Base-by-base conservation (phyloP, 2,888 invertebrate genomes). In the Saturnia japonica region DNA sequence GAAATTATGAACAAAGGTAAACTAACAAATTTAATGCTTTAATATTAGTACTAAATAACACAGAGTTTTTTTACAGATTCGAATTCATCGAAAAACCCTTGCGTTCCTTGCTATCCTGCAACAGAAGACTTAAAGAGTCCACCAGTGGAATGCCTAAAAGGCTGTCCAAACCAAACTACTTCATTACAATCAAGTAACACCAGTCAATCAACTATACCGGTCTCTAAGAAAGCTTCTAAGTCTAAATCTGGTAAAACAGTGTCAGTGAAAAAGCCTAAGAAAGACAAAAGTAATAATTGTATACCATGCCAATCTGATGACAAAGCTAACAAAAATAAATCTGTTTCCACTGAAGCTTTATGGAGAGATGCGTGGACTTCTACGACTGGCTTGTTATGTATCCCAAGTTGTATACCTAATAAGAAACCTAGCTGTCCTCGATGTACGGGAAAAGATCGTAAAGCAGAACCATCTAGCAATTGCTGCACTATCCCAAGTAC, bases 341-440 rank as follows among this genome's bases (percentile, higher is more conserved):
- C 68, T 2, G 42, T 57, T 1, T 28, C 62, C 12, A 64, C 68
- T 62, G 69, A 76, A 11, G 73, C 71, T 34, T 7, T 72, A 1
- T 76, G 74, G 73, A 72, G 74, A 67, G 76, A 78, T 57, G 68
- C 11, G 19, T 70, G 67, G n/a, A 74, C 74, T 14, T 78, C 76
- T 4, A 75, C 73, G 1, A 71, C 74, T n/a, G 73, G 72, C 68
- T 69, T 78, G 25, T 43, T 47, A 0, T 42, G n/a, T 0, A 51
- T 67, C 47, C 69, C 70, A 12, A 71, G 67, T 57, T 70, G 69
- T 70, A 7, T 25, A 22, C 51, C 60, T 11, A 67, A 45, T 14
- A 3, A 66, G 67, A 71, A 67, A 28, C 14, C 62, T 14, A 68
- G 64, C 22, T 19, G 54, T n/a, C 3, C 12, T 22, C 11, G 28